These are phyloP conservation scores for Rotaria sp. DNA, from an alignment of 2,888 invertebrate species.

Conservation along the genomic window DNA sequence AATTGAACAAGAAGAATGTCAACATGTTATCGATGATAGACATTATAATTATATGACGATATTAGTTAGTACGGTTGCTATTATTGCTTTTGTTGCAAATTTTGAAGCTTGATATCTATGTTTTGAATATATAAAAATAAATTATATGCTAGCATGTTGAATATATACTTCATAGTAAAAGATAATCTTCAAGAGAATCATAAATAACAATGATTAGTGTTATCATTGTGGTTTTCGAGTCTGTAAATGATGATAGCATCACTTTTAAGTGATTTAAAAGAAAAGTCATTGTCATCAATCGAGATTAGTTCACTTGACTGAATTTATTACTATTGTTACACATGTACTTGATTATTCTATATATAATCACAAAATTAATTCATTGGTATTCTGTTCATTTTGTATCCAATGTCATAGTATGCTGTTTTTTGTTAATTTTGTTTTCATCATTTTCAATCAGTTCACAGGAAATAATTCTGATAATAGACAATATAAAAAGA, in stretches of 20 bases:
- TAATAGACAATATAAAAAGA: too few species aligned
- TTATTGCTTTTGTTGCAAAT: not conserved
- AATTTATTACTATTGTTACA: too few species aligned
- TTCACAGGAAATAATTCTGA: too few species aligned
- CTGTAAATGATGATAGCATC: not conserved
- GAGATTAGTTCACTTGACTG: too few species aligned
- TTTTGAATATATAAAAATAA: not conserved
- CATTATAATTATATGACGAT: constrained; percentile 21
- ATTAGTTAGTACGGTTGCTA: not conserved
- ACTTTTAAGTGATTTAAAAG: not conserved
- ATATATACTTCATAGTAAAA: too few species aligned
- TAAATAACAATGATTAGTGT: not conserved
- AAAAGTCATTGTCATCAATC: not conserved
- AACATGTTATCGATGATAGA: constrained; percentile 26
- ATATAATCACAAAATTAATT: too few species aligned
- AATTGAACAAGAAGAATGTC: constrained; percentile 30
- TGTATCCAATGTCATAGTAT: too few species aligned
- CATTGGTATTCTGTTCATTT: too few species aligned
- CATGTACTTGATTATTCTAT: too few species aligned
- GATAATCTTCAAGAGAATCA: too few species aligned
- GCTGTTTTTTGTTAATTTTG: too few species aligned
- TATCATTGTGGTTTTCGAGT: not conserved
- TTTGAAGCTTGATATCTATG: not conserved
- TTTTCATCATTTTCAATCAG: too few species aligned
- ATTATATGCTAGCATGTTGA: not conserved